phyloP scores from a whole-genome alignment of 2,797 vertebrate genomes.

The Acrocephalus scirpaceus region DNA sequence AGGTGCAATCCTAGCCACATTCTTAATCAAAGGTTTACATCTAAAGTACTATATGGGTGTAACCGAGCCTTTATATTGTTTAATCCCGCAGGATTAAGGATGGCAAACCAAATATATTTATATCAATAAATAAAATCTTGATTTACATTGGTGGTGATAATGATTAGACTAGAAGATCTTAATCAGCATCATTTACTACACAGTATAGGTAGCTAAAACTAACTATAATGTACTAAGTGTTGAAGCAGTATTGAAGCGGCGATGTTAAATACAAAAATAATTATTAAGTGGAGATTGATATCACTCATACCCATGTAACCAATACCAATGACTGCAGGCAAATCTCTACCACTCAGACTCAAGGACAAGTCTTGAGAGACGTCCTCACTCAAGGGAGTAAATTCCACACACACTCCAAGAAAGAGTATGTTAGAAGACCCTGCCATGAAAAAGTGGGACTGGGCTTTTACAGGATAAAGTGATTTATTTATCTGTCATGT shows the following conservation, averaged over 20 bases:
- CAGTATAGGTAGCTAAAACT: not conserved
- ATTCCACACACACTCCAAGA: not conserved
- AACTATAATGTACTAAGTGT: not conserved
- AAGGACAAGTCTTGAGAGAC: not conserved
- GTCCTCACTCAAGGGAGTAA: not conserved
- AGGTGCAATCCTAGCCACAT: not conserved
- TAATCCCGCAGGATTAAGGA: not conserved
- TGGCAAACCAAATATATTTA: not conserved
- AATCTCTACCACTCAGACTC: not conserved
- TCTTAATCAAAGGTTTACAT: not conserved
- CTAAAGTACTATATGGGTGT: not conserved
- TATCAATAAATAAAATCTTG: not conserved
- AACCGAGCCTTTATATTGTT: not conserved
- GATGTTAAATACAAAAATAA: not conserved
- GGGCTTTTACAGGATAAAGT: not conserved
- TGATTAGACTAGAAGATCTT: not conserved
- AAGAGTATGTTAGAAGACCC: not conserved
- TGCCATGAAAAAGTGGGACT: not conserved
- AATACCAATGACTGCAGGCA: not conserved
- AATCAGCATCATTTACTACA: not conserved
- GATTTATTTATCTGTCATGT: not conserved
- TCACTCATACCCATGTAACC: not conserved
- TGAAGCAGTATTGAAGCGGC: not conserved
- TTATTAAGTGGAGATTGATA: not conserved
- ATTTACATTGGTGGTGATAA: not conserved